Conservation (phyloP, 2,888 invertebrate genomes). For the Vandiemenella viatica region DNA sequence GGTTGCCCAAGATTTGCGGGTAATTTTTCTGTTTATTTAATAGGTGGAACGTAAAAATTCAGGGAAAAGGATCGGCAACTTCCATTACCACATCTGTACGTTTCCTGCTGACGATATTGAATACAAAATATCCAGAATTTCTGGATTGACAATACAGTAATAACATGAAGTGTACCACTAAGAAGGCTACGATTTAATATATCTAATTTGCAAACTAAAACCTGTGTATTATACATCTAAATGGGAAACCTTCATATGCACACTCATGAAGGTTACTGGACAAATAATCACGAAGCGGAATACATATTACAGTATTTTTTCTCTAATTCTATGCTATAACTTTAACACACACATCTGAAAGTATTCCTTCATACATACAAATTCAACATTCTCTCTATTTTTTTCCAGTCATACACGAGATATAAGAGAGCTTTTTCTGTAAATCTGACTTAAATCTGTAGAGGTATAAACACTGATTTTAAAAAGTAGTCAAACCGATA, state of each 20-base stretch:
- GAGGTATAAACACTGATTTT: constrained; percentile 15
- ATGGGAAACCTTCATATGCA: constrained; percentile 8
- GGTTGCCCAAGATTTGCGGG: neutral
- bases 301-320: constrained; percentile 8
- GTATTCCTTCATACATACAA: constrained; percentile 6
- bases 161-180: neutral
- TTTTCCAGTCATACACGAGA: constrained; percentile 12
- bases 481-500: constrained; percentile 14
- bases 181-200: constrained; percentile 10
- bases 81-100: too few relatives aligned
- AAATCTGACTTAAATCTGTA: constrained; percentile 12
- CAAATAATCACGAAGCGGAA: constrained; percentile 13
- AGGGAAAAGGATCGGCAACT: too few relatives aligned
- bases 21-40: too few relatives aligned
- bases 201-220: constrained; percentile 13
- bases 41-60: too few relatives aligned
- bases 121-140: too few relatives aligned
- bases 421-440: constrained; percentile 14
- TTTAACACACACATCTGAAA: constrained; percentile 7
- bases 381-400: constrained; percentile 8
- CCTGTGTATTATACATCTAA: constrained; percentile 14
- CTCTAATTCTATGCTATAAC: neutral
- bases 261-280: constrained; percentile 6
- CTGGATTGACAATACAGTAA: too few relatives aligned
- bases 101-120: too few relatives aligned